phyloP scores from a whole-genome alignment of 2,113 vertebrate genomes.

The Acanthochromis polyacanthus region DNA sequence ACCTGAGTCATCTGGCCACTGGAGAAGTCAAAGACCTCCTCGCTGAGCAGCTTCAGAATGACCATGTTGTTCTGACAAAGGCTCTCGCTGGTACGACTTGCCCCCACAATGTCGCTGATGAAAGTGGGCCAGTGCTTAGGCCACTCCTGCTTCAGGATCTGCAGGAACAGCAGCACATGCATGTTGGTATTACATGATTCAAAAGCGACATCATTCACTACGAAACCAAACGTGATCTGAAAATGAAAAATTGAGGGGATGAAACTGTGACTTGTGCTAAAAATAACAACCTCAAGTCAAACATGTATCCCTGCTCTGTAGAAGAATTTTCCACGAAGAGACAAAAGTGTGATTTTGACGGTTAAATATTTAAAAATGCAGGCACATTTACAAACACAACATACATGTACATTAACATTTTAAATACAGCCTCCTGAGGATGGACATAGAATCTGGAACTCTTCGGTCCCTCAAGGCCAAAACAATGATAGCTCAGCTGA shows the following conservation, averaged over 20 bases:
- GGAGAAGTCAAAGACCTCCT: constrained; percentile 99
- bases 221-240: not conserved
- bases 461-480: constrained; percentile 46
- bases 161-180: constrained; percentile 10
- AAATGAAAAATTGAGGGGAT: not conserved
- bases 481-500: constrained; percentile 52
- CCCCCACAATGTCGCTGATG: constrained; percentile 98
- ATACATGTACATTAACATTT: constrained; percentile 4
- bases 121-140: constrained; percentile 99
- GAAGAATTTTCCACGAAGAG: too few relatives aligned
- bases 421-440: constrained; percentile 30
- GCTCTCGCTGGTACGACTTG: constrained; percentile 97
- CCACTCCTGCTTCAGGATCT: constrained; percentile 99
- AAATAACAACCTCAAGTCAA: too few relatives aligned
- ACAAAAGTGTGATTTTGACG: not conserved
- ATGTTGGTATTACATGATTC: not conserved
- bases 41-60: constrained; percentile 96
- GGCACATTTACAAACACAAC: not conserved
- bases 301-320: too few relatives aligned
- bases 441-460: constrained; percentile 44
- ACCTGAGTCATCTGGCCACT: constrained; percentile 99
- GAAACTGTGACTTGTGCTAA: too few relatives aligned
- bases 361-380: not conserved
- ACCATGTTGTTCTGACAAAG: constrained; percentile 99
- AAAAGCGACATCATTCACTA: not conserved